Conservation (phyloP, 1,140 invertebrate genomes). For the Drosophila takahashii region DNA sequence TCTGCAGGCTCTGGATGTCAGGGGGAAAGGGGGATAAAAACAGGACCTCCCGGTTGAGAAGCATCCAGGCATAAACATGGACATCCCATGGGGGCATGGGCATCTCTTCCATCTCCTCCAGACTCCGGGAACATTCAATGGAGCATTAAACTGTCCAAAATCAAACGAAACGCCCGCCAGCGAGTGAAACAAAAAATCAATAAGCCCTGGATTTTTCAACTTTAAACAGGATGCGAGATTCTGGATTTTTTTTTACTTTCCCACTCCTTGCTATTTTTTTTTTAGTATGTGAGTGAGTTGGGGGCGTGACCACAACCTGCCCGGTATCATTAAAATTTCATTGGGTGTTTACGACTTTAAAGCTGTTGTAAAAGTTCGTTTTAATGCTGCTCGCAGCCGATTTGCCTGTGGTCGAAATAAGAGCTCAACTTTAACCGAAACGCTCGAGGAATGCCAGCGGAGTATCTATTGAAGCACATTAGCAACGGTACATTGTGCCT, state of each 20-base stretch:
- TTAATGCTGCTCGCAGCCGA: slow-evolving; percentile 11
- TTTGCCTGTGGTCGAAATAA: slow-evolving; percentile 58
- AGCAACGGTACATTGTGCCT: slow-evolving; percentile 62
- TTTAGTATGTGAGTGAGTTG: slow-evolving; percentile 2
- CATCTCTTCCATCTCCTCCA: not conserved
- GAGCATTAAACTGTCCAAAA: slow-evolving; percentile 69
- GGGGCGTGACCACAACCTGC: slow-evolving; percentile 32
- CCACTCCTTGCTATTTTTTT: not conserved
- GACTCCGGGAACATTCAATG: slow-evolving; percentile 44
- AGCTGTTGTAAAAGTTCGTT: slow-evolving; percentile 65
- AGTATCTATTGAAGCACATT: slow-evolving; percentile 45
- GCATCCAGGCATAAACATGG: slow-evolving; percentile 47
- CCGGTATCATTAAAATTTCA: slow-evolving; percentile 66
- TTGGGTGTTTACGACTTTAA: slow-evolving; percentile 76
- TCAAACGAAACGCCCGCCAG: slow-evolving; percentile 37
- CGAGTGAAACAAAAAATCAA: slow-evolving; percentile 56
- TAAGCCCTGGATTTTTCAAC: slow-evolving; percentile 37
- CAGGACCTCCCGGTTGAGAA: slow-evolving; percentile 3
- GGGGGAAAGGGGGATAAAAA: not conserved
- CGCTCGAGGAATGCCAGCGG: slow-evolving; percentile 31
- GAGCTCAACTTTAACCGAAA: slow-evolving; percentile 47
- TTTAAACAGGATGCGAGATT: slow-evolving; percentile 43
- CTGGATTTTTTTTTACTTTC: slow-evolving; percentile 2
- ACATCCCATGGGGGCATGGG: slow-evolving; percentile 28
- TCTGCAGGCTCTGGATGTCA: slow-evolving; percentile 12